phyloP scores from a whole-genome alignment of 2,888 invertebrate species.

The Epiblema foenella region DNA sequence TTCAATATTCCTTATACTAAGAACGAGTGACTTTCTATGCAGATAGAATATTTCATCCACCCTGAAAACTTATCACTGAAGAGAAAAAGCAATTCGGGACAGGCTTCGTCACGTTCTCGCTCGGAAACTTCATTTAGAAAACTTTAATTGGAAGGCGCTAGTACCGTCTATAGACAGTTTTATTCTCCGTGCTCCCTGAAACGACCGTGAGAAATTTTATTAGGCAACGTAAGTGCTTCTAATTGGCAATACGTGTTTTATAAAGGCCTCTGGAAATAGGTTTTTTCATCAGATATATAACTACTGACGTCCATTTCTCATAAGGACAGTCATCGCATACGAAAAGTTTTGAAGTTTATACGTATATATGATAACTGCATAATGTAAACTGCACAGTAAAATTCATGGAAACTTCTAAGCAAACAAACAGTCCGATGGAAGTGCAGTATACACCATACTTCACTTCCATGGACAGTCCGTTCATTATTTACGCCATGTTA shows the following conservation, averaged over 20 bases:
- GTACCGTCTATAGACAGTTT: constrained; percentile 40
- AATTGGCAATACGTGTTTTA: constrained; percentile 27
- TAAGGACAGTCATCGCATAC: background rate
- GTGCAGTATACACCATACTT: too few relatives aligned
- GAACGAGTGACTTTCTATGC: constrained; percentile 1
- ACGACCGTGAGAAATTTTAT: constrained; percentile 37
- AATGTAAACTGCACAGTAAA: too few relatives aligned
- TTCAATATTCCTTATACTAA: background rate
- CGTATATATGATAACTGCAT: too few relatives aligned
- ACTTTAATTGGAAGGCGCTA: constrained; percentile 75
- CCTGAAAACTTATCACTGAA: constrained; percentile 14
- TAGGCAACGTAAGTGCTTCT: constrained; percentile 34
- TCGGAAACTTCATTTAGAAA: constrained; percentile 63
- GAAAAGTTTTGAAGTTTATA: background rate
- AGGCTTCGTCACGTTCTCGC: constrained; percentile 56
- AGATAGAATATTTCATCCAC: constrained; percentile 15
- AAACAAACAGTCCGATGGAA: too few relatives aligned
- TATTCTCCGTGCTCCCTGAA: constrained; percentile 17
- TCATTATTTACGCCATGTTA: too few relatives aligned
- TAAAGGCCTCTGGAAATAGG: constrained; percentile 15
- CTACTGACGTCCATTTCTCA: background rate
- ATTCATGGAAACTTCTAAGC: too few relatives aligned
- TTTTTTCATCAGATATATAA: background rate
- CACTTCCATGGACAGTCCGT: too few relatives aligned
- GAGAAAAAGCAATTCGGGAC: constrained; percentile 38